Conservation (phyloP, 2,797 vertebrate species). For the Podarcis siculus region DNA sequence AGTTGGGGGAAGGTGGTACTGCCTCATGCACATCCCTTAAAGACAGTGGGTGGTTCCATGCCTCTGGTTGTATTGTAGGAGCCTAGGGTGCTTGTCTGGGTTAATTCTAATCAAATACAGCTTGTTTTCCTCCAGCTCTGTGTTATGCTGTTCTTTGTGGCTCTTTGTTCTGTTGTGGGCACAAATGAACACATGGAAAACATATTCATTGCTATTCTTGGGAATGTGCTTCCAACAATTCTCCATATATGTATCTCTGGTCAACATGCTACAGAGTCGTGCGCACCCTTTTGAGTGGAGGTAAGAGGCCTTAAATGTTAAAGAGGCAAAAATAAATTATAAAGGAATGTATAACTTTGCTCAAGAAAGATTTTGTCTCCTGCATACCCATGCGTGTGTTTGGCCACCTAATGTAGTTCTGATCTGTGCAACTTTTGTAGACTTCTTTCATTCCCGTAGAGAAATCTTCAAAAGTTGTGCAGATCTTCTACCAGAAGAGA, state of each 20-base stretch:
- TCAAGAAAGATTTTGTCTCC: neutral
- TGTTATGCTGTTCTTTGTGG: neutral
- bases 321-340: neutral
- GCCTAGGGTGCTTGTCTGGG: neutral
- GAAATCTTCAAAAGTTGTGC: neutral
- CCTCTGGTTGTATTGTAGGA: neutral
- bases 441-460: slow-evolving; percentile 27
- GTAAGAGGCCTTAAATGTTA: neutral
- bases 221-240: neutral
- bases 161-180: neutral
- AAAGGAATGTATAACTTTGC: neutral
- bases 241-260: neutral
- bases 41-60: too few species aligned
- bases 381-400: neutral
- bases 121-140: neutral
- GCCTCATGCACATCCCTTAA: too few species aligned
- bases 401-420: neutral
- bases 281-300: too few species aligned
- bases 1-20: neutral
- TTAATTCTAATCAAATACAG: neutral
- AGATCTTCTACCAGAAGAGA: neutral
- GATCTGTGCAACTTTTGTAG: neutral
- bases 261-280: neutral
- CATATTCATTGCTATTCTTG: neutral
- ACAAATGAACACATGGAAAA: neutral